Conservation (phyloP, 2,113 vertebrate genomes). For the Campylomormyrus numenius region DNA sequence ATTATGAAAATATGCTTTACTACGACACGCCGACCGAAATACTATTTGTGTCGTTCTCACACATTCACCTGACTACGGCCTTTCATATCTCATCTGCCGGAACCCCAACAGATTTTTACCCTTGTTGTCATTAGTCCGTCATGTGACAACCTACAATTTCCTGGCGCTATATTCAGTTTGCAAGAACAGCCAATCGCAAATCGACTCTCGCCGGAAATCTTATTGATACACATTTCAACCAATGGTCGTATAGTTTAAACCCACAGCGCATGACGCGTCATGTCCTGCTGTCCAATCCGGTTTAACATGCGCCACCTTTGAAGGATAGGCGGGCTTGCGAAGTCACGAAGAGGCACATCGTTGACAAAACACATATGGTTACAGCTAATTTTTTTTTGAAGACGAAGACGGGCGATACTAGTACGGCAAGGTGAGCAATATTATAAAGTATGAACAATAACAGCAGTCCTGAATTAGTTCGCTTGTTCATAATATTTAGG, state of each 20-base stretch:
- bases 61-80: not conserved
- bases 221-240: slow-evolving; percentile 9
- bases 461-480: not conserved
- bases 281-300: not conserved
- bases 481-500: not conserved
- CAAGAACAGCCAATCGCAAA: not conserved
- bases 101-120: not conserved
- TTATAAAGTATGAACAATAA: not conserved
- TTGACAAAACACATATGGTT: not conserved
- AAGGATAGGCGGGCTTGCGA: not conserved
- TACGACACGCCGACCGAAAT: not conserved
- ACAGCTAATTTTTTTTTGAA: not conserved
- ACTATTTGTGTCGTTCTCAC: not conserved
- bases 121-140: slow-evolving; percentile 6
- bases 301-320: not conserved
- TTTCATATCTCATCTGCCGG: not conserved
- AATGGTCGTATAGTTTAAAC: not conserved
- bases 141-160: slow-evolving; percentile 23
- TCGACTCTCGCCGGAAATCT: not conserved
- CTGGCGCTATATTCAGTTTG: slow-evolving; percentile 27
- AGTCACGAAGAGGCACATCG: not conserved
- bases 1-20: not conserved
- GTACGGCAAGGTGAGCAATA: not conserved
- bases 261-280: not conserved
- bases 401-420: not conserved